A percentile compares a stretch with the other conserved stretches of the same genome.
These are phyloP conservation scores for Lapara coniferarum DNA, from an alignment of 2,888 invertebrate genomes.

Conservation along the genomic window DNA sequence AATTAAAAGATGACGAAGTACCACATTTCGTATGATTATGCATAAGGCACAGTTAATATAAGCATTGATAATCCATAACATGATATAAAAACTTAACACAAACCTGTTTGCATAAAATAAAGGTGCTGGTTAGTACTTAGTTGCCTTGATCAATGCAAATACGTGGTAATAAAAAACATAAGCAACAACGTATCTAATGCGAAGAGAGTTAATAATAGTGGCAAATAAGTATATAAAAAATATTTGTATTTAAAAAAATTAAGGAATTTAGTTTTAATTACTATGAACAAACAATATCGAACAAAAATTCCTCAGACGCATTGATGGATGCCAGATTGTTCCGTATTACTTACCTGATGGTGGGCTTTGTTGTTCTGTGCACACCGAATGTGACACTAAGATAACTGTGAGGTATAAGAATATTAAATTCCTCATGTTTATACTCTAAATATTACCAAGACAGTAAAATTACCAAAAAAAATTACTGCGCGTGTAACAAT, in stretches of 20 bases:
- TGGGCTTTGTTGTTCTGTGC: conserved; percentile 1
- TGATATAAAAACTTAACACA: conserved; percentile 3
- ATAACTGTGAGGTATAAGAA: conserved; percentile 2
- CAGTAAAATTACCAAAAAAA: conserved; percentile 10
- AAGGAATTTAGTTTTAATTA: not conserved
- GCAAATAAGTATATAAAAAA: not conserved
- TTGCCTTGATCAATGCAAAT: conserved; percentile 5
- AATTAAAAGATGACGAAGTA: not conserved
- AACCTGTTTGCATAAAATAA: conserved; percentile 3
- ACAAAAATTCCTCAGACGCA: conserved; percentile 10
- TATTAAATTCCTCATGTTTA: conserved; percentile 16
- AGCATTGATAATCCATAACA: not conserved
- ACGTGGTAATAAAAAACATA: not conserved
- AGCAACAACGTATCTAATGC: not conserved
- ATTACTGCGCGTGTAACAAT: conserved; percentile 15
- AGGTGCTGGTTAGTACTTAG: not conserved
- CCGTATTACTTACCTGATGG: conserved; percentile 15
- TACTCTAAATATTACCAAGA: not conserved
- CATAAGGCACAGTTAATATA: not conserved
- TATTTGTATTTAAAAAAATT: not conserved
- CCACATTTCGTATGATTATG: not conserved
- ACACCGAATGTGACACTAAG: conserved; percentile 8
- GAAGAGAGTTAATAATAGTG: not conserved
- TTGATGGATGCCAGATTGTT: conserved; percentile 21
- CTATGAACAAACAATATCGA: not conserved